These are phyloP conservation scores for Agrochola lota DNA, from an alignment of 2,888 invertebrate species.

Conservation along the genomic window DNA sequence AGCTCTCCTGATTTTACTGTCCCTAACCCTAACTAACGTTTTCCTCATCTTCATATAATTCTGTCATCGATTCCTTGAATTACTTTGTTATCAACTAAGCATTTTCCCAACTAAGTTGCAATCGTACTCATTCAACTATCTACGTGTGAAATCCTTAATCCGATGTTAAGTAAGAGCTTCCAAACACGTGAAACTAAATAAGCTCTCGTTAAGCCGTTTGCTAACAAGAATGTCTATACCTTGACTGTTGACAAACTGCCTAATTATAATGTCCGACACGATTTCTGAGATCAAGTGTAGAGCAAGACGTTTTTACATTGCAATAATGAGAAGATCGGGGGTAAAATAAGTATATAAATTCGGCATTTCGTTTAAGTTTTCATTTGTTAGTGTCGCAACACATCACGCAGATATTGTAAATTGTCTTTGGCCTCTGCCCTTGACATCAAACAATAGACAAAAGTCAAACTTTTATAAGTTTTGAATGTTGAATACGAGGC, in stretches of 20 bases:
- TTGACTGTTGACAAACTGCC: neutral
- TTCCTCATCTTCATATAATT: neutral
- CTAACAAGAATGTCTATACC: neutral
- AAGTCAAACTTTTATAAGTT: no score
- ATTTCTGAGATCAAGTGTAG: no score
- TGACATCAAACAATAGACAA: no score
- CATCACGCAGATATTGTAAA: no score
- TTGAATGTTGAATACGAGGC: no score
- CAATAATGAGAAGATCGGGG: no score
- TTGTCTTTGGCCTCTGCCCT: no score
- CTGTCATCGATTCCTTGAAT: neutral
- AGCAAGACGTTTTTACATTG: no score
- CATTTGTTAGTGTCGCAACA: no score
- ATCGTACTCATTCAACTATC: neutral
- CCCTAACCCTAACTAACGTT: neutral
- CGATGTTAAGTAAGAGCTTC: neutral
- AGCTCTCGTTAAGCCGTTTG: neutral
- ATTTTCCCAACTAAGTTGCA: neutral
- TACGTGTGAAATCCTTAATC: neutral
- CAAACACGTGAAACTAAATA: neutral
- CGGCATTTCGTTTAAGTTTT: no score
- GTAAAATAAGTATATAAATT: no score
- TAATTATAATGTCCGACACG: neutral
- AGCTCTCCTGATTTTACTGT: neutral
- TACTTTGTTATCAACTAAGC: neutral